Conservation (phyloP, 2,797 vertebrate species). For the Molothrus ater region DNA sequence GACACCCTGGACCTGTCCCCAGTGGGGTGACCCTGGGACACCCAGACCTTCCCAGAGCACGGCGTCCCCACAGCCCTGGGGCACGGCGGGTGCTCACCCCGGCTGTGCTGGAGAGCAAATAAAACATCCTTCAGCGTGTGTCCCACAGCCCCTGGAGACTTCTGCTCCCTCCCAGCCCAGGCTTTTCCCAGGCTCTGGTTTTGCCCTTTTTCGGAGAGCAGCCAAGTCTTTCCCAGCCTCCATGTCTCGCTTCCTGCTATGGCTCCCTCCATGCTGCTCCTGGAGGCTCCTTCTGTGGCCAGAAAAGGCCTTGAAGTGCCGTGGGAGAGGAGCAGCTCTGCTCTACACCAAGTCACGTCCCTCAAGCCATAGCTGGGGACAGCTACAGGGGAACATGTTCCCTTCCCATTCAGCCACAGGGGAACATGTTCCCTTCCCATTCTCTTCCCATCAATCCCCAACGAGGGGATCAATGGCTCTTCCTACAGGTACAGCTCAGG, state of each 20-base stretch:
- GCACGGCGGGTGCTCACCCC: accelerated
- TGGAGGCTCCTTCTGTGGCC: not conserved
- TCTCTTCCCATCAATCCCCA: too few species aligned
- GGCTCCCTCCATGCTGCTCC: not conserved
- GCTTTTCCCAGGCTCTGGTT: conserved; percentile 36
- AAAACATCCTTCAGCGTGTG: accelerated
- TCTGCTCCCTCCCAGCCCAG: not conserved
- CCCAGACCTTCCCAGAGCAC: accelerated
- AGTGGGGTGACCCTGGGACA: accelerated
- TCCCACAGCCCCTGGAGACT: not conserved
- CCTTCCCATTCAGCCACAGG: not conserved
- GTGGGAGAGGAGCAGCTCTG: not conserved
- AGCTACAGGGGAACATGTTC: not conserved
- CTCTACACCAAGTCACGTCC: too few species aligned
- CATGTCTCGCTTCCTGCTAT: not conserved
- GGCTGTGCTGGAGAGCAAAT: not conserved
- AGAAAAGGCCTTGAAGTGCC: not conserved
- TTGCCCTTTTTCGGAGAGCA: not conserved
- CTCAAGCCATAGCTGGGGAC: not conserved
- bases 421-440: too few species aligned
- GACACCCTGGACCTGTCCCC: not conserved
- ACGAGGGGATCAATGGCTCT: not conserved
- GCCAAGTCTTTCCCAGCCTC: not conserved
- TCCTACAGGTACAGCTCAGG: not conserved
- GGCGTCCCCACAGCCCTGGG: accelerated